phyloP scores from a whole-genome alignment of 2,888 invertebrate genomes.

The Drosophila percnosoma region DNA sequence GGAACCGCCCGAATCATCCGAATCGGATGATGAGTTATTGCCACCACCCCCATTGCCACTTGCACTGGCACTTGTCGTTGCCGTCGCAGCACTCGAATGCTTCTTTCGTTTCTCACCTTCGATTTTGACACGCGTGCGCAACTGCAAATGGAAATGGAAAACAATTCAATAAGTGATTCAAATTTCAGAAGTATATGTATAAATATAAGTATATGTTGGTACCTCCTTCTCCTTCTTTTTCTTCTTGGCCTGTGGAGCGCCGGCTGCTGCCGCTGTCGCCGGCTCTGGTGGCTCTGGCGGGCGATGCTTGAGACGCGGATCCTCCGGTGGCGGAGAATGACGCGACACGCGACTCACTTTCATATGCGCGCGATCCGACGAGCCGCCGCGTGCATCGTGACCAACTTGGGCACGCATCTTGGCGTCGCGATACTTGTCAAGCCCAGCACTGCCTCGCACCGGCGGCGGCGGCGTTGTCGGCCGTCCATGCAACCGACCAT shows the following conservation, averaged over 20 bases:
- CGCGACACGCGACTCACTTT: constrained; percentile 81
- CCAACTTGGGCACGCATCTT: constrained; percentile 74
- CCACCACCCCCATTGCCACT: constrained; percentile 59
- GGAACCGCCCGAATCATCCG: constrained; percentile 87
- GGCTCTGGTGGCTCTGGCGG: constrained; percentile 86
- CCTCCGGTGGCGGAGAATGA: constrained; percentile 87
- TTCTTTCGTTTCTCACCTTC: constrained; percentile 86
- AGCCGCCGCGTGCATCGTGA: constrained; percentile 73
- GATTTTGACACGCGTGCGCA: constrained; percentile 84
- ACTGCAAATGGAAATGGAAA: constrained; percentile 46
- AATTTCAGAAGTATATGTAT: background rate
- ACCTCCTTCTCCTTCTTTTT: constrained; percentile 86
- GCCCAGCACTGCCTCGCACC: constrained; percentile 53
- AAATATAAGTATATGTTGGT: constrained; percentile 11
- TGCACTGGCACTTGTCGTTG: constrained; percentile 42
- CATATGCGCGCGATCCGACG: constrained; percentile 74
- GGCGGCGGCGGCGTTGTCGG: constrained; percentile 83
- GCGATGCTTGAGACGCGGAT: constrained; percentile 86
- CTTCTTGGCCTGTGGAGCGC: constrained; percentile 83
- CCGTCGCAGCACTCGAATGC: constrained; percentile 76
- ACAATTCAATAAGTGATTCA: background rate
- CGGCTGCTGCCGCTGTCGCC: constrained; percentile 71
- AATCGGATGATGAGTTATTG: constrained; percentile 86
- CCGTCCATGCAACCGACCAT: constrained; percentile 81
- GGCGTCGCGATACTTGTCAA: constrained; percentile 83